phyloP scores from a whole-genome alignment of 37 sponge, comb jelly and placozoan species.

The Cliona cf. orientalis region DNA sequence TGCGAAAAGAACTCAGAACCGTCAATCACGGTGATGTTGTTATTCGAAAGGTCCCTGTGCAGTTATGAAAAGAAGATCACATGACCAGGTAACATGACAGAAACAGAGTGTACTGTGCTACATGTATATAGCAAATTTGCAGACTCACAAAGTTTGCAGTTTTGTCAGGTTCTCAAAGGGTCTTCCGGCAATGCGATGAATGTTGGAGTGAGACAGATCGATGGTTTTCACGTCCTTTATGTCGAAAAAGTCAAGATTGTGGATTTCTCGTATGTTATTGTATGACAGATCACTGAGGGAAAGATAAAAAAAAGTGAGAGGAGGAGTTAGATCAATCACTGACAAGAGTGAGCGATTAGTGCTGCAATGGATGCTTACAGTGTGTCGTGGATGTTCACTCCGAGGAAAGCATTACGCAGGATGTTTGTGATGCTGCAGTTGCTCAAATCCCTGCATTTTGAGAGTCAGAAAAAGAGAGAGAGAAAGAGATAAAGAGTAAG shows the following conservation, averaged over 20 bases:
- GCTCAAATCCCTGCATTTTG: conserved; percentile 32
- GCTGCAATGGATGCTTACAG: conserved; percentile 22
- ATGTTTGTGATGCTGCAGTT: conserved; percentile 42
- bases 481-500: too few relatives aligned
- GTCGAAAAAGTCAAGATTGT: conserved; percentile 16
- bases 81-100: too few relatives aligned
- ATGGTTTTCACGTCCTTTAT: background rate
- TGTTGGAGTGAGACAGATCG: conserved; percentile 2
- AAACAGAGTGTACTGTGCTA: too few relatives aligned
- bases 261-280: conserved; percentile 32
- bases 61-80: too few relatives aligned
- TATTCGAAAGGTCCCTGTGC: conserved; percentile 9
- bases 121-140: too few relatives aligned
- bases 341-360: background rate
- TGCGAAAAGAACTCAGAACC: conserved; percentile 20
- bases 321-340: background rate
- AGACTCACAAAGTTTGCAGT: too few relatives aligned
- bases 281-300: conserved; percentile 4
- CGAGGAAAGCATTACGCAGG: conserved; percentile 18
- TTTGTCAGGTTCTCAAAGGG: background rate
- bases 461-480: too few relatives aligned
- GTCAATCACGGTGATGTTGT: conserved; percentile 32
- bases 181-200: background rate
- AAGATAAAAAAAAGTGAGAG: background rate
- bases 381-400: background rate